These are phyloP conservation scores for Eonycteris spelaea DNA, from an alignment of 2,113 vertebrate species.

Conservation along the genomic window DNA sequence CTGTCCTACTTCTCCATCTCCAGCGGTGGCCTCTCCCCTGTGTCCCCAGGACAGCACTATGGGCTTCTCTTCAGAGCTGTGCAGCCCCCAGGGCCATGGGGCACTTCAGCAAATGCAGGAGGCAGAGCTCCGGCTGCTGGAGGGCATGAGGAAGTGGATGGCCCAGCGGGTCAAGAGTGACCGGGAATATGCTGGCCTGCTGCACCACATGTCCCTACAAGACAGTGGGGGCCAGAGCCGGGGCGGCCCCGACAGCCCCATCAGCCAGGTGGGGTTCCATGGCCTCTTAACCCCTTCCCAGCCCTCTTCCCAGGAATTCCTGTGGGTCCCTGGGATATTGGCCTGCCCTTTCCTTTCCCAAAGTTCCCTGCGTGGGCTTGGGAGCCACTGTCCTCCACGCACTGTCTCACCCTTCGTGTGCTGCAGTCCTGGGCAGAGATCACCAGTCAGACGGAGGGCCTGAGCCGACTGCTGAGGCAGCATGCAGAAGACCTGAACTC, in stretches of 20 bases:
- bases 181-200: conserved; percentile 90
- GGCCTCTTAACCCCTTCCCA: not conserved
- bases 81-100: conserved; percentile 89
- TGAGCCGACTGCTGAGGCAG: conserved; percentile 91
- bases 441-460: conserved; percentile 88
- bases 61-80: conserved; percentile 92
- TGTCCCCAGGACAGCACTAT: conserved; percentile 71
- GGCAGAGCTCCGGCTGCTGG: conserved; percentile 93
- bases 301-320: not conserved
- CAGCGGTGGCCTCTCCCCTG: not conserved
- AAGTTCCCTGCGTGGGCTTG: not conserved
- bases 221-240: conserved; percentile 82
- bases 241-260: conserved; percentile 82
- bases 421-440: conserved; percentile 91
- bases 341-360: not conserved
- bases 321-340: rapidly evolving
- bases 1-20: conserved; percentile 37
- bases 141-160: conserved; percentile 98
- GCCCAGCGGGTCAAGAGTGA: conserved; percentile 93
- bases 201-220: conserved; percentile 94
- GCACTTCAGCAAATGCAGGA: conserved; percentile 92
- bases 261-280: conserved; percentile 84
- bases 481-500: conserved; percentile 90
- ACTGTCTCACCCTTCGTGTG: not conserved
- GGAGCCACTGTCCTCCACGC: not conserved